A percentile compares a stretch with the other conserved stretches of the same genome.
These are phyloP conservation scores for Thymelicus lineola DNA, from an alignment of 2,888 invertebrate genomes.

Conservation along the genomic window DNA sequence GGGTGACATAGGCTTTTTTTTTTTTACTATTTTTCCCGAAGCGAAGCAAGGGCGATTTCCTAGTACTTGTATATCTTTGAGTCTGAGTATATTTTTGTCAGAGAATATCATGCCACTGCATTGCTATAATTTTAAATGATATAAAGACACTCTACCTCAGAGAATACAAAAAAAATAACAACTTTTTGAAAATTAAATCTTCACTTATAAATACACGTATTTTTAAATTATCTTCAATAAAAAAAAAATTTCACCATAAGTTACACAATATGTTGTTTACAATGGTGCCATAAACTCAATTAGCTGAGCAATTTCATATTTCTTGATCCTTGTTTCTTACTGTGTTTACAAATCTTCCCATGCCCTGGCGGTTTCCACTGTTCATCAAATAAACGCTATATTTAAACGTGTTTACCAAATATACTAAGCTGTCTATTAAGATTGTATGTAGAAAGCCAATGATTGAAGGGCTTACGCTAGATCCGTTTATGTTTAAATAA, in stretches of 20 bases:
- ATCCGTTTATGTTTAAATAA: conserved; percentile 42
- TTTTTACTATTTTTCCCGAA: no score
- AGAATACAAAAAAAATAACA: no score
- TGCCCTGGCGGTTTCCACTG: conserved; percentile 58
- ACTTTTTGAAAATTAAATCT: no score
- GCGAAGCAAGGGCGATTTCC: no score
- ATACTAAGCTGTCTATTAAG: conserved; percentile 45
- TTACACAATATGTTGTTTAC: background rate
- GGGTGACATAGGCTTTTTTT: no score
- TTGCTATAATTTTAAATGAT: no score
- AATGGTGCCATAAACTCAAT: background rate
- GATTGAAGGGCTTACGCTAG: conserved; percentile 44
- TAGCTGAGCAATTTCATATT: background rate
- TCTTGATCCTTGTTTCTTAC: background rate
- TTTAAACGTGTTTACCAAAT: conserved; percentile 53
- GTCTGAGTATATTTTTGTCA: no score
- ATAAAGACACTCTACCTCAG: no score
- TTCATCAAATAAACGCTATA: conserved; percentile 52
- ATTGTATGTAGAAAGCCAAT: conserved; percentile 49
- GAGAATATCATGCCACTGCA: no score
- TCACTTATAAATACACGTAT: no score
- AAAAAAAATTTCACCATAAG: background rate
- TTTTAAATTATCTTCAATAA: no score
- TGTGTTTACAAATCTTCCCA: conserved; percentile 16
- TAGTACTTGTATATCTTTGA: no score